Conservation (phyloP, 35 echinoderm and acorn worm species). For the Amphiura filiformis region DNA sequence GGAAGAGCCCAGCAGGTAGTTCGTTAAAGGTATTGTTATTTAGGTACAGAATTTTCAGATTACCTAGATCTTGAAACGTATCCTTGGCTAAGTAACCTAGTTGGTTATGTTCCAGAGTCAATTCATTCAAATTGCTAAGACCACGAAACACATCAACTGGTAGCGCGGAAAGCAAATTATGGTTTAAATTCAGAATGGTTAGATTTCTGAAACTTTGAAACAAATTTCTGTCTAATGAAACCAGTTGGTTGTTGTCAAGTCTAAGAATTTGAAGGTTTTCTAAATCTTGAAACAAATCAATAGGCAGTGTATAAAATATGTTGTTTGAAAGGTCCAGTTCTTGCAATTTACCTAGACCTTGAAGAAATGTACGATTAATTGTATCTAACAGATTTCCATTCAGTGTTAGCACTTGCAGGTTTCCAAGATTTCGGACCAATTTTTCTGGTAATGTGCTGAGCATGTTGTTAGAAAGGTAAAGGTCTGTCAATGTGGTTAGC, state of each 20-base stretch:
- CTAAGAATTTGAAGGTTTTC: background rate
- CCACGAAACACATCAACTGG: background rate
- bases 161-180: too few relatives aligned
- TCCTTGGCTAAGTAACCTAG: background rate
- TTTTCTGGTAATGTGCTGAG: background rate
- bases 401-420: background rate
- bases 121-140: background rate
- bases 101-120: background rate
- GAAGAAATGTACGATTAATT: background rate
- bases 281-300: background rate
- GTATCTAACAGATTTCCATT: background rate
- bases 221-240: background rate
- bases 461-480: background rate
- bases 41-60: background rate
- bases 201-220: too few relatives aligned
- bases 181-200: too few relatives aligned
- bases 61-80: background rate
- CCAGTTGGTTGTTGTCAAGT: background rate
- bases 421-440: background rate
- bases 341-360: background rate
- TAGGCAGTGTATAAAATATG: background rate
- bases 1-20: background rate
- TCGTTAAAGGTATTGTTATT: background rate
- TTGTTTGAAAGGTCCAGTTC: background rate
- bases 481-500: background rate